Evolutionary conservation across 2,113 vertebrate genomes (phyloP).

Genomic region (human (Homo sapiens)): DNA sequence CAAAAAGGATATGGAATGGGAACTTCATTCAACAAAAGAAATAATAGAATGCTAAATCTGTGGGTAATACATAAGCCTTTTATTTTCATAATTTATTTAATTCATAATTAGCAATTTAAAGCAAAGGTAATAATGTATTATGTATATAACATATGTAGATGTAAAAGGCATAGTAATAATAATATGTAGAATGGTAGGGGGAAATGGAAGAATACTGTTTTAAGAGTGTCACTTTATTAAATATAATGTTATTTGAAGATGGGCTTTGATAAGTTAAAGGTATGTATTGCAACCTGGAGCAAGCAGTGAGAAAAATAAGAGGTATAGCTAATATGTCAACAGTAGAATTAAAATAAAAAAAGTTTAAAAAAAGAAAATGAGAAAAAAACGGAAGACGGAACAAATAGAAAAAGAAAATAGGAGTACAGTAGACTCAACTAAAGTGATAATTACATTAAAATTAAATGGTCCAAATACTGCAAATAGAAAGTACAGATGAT

Average conservation of each 20-base stretch:
- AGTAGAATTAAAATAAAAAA: background rate
- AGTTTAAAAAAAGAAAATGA: background rate
- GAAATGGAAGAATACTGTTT: background rate
- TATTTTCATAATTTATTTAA: background rate
- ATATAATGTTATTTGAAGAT: background rate
- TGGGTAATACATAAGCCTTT: background rate
- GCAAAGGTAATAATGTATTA: background rate
- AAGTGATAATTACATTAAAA: background rate
- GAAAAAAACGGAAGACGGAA: background rate
- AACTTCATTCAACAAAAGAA: background rate
- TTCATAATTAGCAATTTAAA: background rate
- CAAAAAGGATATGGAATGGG: background rate
- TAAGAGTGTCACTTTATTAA: background rate
- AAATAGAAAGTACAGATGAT: background rate
- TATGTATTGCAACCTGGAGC: background rate
- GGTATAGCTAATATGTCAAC: background rate
- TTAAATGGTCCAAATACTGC: background rate
- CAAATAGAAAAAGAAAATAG: background rate
- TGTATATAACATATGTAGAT: background rate
- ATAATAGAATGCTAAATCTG: background rate
- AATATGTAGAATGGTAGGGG: background rate
- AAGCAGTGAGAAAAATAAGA: background rate
- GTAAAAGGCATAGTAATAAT: background rate
- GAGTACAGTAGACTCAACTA: background rate
- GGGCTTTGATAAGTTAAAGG: background rate